Evolutionary conservation across 23 tunicate genomes (phyloP).

Genomic region (Pegea sp.): DNA sequence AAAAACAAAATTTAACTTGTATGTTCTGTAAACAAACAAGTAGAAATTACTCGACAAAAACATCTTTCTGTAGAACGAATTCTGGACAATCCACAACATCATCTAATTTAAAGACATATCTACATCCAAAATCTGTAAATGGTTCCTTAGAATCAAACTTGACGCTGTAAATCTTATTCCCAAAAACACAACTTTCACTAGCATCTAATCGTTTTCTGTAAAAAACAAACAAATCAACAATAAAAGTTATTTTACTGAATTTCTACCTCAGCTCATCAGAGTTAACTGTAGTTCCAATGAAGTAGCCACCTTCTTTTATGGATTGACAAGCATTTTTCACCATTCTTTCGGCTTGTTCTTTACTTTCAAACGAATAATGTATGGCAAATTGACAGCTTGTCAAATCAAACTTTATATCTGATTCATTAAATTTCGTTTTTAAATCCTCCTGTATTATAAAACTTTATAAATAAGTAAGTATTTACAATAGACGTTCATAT

Average conservation of each 20-base stretch:
- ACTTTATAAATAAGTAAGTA: too few species aligned
- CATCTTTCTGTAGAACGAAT: conserved; percentile 30
- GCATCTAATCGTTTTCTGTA: conserved; percentile 1
- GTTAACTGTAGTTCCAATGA: conserved; percentile 76
- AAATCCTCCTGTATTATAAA: conserved; percentile 30
- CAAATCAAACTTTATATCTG: conserved; percentile 25
- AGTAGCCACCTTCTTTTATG: conserved; percentile 57
- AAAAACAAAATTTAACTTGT: neutral
- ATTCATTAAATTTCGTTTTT: conserved; percentile 3
- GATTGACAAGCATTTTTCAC: conserved; percentile 45
- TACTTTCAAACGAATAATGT: conserved; percentile 80
- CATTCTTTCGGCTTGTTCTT: conserved; percentile 61
- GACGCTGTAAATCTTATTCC: conserved; percentile 65
- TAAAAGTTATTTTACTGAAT: neutral
- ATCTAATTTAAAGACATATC: conserved; percentile 47
- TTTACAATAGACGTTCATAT: too few species aligned
- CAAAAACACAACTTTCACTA: conserved; percentile 36
- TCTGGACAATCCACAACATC: conserved; percentile 91
- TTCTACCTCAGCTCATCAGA: conserved; percentile 21
- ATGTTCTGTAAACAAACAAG: neutral
- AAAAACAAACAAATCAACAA: neutral
- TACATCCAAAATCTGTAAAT: conserved; percentile 63
- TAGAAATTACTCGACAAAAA: conserved; percentile 12
- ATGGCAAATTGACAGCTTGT: conserved; percentile 74
- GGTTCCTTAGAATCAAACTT: conserved; percentile 24